Conservation (phyloP, 2,797 vertebrate genomes). For the Cichlasoma orientale region DNA sequence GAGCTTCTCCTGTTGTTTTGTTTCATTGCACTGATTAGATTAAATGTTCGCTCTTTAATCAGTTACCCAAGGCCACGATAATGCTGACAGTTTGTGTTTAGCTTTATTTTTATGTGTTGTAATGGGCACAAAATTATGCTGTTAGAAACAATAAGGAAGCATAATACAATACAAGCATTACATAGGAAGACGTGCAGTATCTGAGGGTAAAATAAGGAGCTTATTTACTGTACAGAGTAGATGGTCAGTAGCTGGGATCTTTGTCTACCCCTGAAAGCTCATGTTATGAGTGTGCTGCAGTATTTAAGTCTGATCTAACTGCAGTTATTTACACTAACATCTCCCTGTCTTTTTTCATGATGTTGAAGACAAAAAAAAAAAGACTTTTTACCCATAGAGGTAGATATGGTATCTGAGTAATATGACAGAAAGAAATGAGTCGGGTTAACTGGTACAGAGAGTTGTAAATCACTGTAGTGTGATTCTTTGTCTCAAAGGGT, state of each 20-base stretch:
- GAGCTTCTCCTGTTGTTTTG: conserved; percentile 77
- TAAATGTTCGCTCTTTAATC: conserved; percentile 69
- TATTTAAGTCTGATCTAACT: conserved; percentile 23
- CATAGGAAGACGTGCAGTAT: conserved; percentile 2
- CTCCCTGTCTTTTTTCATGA: conserved; percentile 2
- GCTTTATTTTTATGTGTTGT: conserved; percentile 30
- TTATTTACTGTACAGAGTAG: conserved; percentile 1
- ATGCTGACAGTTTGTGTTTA: conserved; percentile 35
- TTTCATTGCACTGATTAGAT: conserved; percentile 74
- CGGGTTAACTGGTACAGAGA: conserved; percentile 84
- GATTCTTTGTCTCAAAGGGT: conserved; percentile 85
- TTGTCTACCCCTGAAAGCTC: conserved; percentile 25
- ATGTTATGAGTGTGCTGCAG: neutral
- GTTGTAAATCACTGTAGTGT: conserved; percentile 87
- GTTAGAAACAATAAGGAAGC: conserved; percentile 15
- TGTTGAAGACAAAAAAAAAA: conserved; percentile 22
- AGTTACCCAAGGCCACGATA: conserved; percentile 43
- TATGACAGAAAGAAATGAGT: conserved; percentile 84
- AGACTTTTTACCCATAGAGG: conserved; percentile 57
- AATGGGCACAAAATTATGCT: neutral
- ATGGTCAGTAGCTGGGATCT: conserved; percentile 8
- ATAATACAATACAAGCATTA: neutral
- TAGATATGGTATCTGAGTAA: conserved; percentile 77
- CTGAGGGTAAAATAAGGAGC: conserved; percentile 9
- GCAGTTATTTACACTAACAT: conserved; percentile 23